Percentiles rank a stretch among this genome's conserved stretches.
These are phyloP conservation scores for Phyllotis vaccarum DNA, from an alignment of 2,797 vertebrate species.

Conservation along the genomic window DNA sequence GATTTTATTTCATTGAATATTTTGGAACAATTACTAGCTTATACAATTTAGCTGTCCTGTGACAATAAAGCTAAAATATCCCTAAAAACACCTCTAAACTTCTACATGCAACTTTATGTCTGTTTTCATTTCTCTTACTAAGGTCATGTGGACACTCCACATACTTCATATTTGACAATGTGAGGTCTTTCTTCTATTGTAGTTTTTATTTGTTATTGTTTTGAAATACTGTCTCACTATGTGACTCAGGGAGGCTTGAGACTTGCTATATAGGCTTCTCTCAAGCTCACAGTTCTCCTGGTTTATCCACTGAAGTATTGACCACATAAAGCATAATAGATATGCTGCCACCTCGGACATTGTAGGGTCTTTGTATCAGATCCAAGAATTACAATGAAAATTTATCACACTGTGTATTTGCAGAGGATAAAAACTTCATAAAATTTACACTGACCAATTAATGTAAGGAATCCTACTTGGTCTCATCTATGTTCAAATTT, in stretches of 20 bases:
- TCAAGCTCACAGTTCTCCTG: neutral
- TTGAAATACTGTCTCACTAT: neutral
- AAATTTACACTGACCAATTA: neutral
- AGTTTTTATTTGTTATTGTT: neutral
- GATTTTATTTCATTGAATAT: neutral
- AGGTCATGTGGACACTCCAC: neutral
- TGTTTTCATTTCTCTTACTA: constrained; percentile 8
- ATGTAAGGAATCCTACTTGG: neutral
- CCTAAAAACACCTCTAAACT: neutral
- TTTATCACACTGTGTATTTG: neutral
- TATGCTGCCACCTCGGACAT: neutral
- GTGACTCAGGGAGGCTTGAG: neutral
- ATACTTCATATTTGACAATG: neutral
- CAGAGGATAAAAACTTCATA: neutral
- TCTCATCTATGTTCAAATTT: neutral
- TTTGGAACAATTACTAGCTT: neutral
- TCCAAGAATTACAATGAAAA: constrained; percentile 16
- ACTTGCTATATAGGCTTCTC: neutral
- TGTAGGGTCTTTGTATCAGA: neutral
- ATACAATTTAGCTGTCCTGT: neutral
- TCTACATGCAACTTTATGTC: neutral
- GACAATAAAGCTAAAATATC: neutral
- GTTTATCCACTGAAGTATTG: neutral
- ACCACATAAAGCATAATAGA: neutral
- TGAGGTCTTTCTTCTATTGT: neutral